Conservation (phyloP, 2,113 vertebrate species). For the Otus sunia region DNA sequence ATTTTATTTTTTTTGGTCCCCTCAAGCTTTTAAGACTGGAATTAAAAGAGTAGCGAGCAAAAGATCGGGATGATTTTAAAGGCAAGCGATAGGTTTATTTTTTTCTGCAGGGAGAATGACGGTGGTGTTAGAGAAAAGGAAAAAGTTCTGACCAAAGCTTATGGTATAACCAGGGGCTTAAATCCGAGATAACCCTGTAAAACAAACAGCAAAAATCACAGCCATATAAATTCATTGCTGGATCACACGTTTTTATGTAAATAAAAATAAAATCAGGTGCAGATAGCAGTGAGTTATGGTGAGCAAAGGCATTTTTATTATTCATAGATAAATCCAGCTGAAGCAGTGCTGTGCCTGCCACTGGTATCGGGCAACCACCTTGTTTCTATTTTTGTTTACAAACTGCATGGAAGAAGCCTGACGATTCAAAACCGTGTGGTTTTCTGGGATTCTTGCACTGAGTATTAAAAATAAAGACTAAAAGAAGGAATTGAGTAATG, state of each 20-base stretch:
- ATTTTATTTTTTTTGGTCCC: fast-evolving
- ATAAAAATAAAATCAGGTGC: background rate
- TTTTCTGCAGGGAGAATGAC: background rate
- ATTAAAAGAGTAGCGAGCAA: background rate
- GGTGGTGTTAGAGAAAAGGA: background rate
- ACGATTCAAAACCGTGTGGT: fast-evolving
- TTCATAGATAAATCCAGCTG: background rate
- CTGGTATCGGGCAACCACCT: background rate
- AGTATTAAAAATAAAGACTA: fast-evolving
- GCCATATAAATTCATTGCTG: fast-evolving
- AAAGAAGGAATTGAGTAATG: background rate
- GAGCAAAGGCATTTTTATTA: background rate
- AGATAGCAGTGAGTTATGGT: background rate
- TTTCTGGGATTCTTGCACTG: fast-evolving
- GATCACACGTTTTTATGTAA: background rate
- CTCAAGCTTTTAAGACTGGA: background rate
- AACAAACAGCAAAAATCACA: background rate
- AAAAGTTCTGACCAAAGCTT: background rate
- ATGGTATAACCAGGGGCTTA: background rate
- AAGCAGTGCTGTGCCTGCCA: background rate
- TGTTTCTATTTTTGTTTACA: background rate
- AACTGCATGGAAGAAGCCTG: fast-evolving
- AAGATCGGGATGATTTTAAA: background rate
- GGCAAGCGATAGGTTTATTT: background rate
- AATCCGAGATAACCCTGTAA: background rate